These are phyloP conservation scores for Dynastes grantii DNA, from an alignment of 2,888 invertebrate genomes.

Conservation along the genomic window DNA sequence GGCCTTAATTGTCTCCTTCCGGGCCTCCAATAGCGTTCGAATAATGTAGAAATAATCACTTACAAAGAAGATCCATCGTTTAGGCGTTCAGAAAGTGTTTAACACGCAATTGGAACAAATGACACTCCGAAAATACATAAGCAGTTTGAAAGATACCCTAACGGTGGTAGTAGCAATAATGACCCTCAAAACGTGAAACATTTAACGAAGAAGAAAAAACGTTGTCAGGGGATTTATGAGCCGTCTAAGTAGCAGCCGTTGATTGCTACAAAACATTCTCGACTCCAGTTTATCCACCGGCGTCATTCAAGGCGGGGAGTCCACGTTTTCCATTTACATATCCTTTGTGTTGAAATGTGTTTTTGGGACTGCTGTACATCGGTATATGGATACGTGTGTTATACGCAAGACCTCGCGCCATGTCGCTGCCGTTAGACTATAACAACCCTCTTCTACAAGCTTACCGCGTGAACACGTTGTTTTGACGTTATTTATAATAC, in stretches of 20 bases:
- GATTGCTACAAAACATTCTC: constrained; percentile 44
- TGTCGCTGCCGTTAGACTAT: not conserved
- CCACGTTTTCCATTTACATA: constrained; percentile 36
- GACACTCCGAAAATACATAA: constrained; percentile 12
- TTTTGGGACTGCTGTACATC: constrained; percentile 15
- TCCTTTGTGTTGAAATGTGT: constrained; percentile 45
- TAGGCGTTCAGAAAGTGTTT: not conserved
- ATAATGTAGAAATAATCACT: constrained; percentile 42
- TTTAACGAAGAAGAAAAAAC: constrained; percentile 10
- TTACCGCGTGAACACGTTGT: constrained; percentile 33
- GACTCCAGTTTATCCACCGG: constrained; percentile 21
- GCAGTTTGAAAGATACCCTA: not conserved
- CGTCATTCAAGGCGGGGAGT: constrained; percentile 32
- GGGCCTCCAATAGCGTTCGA: constrained; percentile 20
- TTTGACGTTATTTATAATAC: constrained; percentile 46
- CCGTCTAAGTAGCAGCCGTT: constrained; percentile 40
- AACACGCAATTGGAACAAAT: constrained; percentile 15
- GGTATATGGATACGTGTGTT: constrained; percentile 6
- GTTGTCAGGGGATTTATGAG: constrained; percentile 24
- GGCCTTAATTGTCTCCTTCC: constrained; percentile 44
- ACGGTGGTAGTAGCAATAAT: constrained; percentile 1
- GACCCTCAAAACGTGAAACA: constrained; percentile 16
- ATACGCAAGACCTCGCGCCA: constrained; percentile 1
- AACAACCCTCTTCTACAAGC: constrained; percentile 23
- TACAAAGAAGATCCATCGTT: constrained; percentile 3